Percentiles rank a stretch among this genome's conserved stretches.
Conservation (phyloP, 2,888 invertebrate species). For the Magallana nippona region DNA sequence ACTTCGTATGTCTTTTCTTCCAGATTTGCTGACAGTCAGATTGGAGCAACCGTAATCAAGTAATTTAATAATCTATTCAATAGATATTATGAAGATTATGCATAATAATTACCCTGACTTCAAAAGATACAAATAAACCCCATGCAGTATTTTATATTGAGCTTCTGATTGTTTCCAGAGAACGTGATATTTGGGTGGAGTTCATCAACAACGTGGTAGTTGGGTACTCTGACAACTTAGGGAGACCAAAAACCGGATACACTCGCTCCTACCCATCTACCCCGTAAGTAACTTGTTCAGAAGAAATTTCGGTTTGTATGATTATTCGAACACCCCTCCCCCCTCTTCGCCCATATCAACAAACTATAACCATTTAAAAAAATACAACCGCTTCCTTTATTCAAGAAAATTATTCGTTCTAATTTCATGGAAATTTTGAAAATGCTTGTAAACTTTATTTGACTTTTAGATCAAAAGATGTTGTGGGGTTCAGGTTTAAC, state of each 20-base stretch:
- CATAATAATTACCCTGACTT: too few relatives aligned
- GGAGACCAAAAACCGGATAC: not conserved
- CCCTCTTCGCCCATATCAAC: too few relatives aligned
- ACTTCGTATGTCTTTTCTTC: not conserved
- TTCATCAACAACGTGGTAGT: not conserved
- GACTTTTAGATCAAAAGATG: not conserved
- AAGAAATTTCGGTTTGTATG: not conserved
- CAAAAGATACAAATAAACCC: too few relatives aligned
- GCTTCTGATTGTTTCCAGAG: not conserved
- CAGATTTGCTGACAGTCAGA: slow-evolving; percentile 4
- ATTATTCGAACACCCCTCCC: too few relatives aligned
- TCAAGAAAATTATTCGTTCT: too few relatives aligned
- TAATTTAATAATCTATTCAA: not conserved
- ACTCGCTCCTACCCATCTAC: not conserved
- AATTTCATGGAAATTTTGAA: too few relatives aligned
- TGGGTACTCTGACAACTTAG: not conserved
- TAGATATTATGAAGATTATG: not conserved
- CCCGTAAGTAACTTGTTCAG: not conserved
- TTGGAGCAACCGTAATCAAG: slow-evolving; percentile 1
- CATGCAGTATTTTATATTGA: too few relatives aligned
- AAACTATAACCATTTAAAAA: too few relatives aligned
- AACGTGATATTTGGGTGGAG: slow-evolving; percentile 4
- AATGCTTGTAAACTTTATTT: too few relatives aligned
- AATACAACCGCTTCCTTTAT: too few relatives aligned
- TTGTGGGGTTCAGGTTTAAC: slow-evolving; percentile 5